Evolutionary conservation across 2,888 invertebrate species (phyloP).

Genomic region (Xestia ashworthii): DNA sequence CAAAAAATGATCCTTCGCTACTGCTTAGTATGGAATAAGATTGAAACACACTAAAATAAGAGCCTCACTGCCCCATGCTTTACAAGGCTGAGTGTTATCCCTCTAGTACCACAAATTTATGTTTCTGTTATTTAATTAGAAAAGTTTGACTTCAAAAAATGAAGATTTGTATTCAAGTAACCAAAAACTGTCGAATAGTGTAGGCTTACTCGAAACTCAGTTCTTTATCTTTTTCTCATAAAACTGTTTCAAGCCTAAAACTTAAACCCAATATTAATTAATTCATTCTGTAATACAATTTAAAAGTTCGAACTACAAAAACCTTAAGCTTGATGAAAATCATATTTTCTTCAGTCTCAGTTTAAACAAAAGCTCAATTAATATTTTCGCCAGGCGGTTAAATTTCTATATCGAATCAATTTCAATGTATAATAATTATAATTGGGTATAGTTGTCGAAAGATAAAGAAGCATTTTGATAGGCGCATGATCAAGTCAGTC

Average conservation of each 20-base stretch:
- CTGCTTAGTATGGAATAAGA: too few relatives aligned
- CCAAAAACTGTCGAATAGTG: not conserved
- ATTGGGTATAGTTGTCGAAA: conserved; percentile 7
- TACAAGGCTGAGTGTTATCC: too few relatives aligned
- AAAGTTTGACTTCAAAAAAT: not conserved
- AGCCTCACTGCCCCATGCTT: too few relatives aligned
- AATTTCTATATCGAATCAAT: conserved; percentile 48
- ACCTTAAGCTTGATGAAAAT: conserved; percentile 38
- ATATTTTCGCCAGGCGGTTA: conserved; percentile 27
- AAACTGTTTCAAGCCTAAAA: conserved; percentile 8
- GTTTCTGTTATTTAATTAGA: too few relatives aligned
- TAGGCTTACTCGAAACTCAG: not conserved
- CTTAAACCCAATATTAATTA: conserved; percentile 22
- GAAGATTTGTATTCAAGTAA: not conserved
- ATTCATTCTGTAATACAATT: conserved; percentile 46
- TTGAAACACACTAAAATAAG: too few relatives aligned
- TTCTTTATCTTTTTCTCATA: not conserved
- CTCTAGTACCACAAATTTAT: not conserved
- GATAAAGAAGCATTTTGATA: conserved; percentile 5
- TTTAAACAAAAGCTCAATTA: conserved; percentile 34
- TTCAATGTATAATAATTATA: conserved; percentile 35
- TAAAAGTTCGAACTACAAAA: conserved; percentile 32
- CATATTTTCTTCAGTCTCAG: conserved; percentile 27
- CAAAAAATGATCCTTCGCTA: too few relatives aligned
- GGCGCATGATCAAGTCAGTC: not conserved